A percentile compares a stretch with the other conserved stretches of the same genome.
These are phyloP conservation scores for Zingel zingel DNA, from an alignment of 2,113 vertebrate species.

Conservation along the genomic window DNA sequence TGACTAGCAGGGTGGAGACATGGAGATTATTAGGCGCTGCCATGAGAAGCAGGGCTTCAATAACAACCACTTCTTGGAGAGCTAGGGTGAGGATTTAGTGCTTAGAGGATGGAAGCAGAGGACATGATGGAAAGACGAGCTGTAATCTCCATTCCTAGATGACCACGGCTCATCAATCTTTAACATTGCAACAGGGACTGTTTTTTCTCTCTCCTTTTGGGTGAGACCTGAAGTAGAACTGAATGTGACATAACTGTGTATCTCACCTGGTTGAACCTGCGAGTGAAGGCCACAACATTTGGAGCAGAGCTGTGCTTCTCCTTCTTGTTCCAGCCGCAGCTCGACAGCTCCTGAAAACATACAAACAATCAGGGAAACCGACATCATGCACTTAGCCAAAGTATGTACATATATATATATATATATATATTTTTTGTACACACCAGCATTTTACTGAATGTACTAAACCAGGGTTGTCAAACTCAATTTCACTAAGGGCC, in stretches of 20 bases:
- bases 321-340: conserved; percentile 99
- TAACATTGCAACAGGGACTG: background rate
- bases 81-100: conserved; percentile 43
- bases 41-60: conserved; percentile 35
- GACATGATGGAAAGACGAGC: conserved; percentile 53
- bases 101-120: conserved; percentile 20
- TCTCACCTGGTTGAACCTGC: conserved; percentile 98
- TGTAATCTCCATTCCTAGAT: conserved; percentile 19
- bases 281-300: conserved; percentile 98
- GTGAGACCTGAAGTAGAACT: background rate
- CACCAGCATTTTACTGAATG: conserved; percentile 16
- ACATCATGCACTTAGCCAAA: background rate
- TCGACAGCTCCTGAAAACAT: conserved; percentile 92
- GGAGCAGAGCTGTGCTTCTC: conserved; percentile 98
- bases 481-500: too few relatives aligned
- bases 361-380: conserved; percentile 33
- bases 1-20: background rate
- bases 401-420: too few relatives aligned
- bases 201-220: conserved; percentile 11
- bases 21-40: conserved; percentile 21
- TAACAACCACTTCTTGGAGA: conserved; percentile 31
- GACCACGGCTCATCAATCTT: conserved; percentile 57
- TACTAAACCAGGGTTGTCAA: background rate
- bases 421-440: background rate
- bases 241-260: background rate